These are phyloP conservation scores for Psilopsiagon aurifrons DNA, from an alignment of 2,113 vertebrate genomes.

Conservation along the genomic window DNA sequence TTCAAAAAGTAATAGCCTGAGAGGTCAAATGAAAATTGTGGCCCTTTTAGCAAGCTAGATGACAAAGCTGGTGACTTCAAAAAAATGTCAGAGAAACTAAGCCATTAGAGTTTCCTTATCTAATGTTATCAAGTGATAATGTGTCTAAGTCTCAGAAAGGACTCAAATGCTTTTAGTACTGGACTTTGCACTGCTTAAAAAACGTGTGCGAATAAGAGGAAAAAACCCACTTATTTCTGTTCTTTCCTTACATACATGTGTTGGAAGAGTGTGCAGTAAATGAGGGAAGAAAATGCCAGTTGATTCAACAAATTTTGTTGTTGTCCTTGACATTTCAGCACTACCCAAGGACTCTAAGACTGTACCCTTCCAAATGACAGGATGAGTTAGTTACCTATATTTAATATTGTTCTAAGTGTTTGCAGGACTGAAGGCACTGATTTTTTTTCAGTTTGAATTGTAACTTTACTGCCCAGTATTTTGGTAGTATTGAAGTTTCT, in stretches of 20 bases:
- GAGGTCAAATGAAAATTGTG: background rate
- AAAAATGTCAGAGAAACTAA: background rate
- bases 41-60: background rate
- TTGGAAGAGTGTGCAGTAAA: background rate
- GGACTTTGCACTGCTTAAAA: background rate
- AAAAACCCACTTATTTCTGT: background rate
- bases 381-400: background rate
- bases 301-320: background rate
- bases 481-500: background rate
- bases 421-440: background rate
- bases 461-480: background rate
- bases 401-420: background rate
- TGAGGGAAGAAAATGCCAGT: background rate
- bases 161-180: background rate
- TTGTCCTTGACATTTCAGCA: background rate
- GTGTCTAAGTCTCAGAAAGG: background rate
- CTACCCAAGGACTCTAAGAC: background rate
- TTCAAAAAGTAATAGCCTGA: background rate
- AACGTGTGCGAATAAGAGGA: background rate
- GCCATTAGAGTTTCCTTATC: background rate
- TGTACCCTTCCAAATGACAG: background rate
- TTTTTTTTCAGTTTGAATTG: background rate
- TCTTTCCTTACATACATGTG: background rate
- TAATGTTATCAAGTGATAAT: background rate
- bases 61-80: background rate